Conservation (phyloP, 2,888 invertebrate genomes). For the Scelioninae gen. 1 region DNA sequence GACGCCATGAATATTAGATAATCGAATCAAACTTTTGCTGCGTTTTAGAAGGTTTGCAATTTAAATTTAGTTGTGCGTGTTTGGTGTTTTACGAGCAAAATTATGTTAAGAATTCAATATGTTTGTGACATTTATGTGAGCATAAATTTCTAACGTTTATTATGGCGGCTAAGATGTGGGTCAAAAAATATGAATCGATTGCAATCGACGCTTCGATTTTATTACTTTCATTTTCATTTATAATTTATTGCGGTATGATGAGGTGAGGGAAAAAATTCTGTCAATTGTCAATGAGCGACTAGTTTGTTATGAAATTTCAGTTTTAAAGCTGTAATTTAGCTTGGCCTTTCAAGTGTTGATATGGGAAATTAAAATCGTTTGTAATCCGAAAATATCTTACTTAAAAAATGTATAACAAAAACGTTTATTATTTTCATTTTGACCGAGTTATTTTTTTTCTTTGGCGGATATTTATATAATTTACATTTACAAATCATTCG, state of each 20-base stretch:
- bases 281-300: conserved; percentile 11
- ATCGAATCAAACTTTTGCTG: conserved; percentile 32
- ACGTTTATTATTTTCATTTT: no score
- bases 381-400: no score
- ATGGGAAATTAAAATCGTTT: no score
- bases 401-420: no score
- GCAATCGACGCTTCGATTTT: conserved; percentile 30
- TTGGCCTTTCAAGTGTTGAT: background rate
- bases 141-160: conserved; percentile 50
- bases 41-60: background rate
- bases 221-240: conserved; percentile 48
- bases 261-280: conserved; percentile 1
- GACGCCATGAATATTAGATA: conserved; percentile 27
- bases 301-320: conserved; percentile 2
- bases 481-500: no score
- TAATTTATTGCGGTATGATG: conserved; percentile 36
- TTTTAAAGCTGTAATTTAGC: background rate
- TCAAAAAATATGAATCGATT: conserved; percentile 40
- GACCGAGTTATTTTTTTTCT: no score
- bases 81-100: conserved; percentile 17
- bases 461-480: no score
- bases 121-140: conserved; percentile 52
- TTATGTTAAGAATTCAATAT: conserved; percentile 56
- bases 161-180: conserved; percentile 35
- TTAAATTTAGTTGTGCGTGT: background rate